These are phyloP conservation scores for Oscheius onirici DNA, from an alignment of 2,888 invertebrate species.

Conservation along the genomic window DNA sequence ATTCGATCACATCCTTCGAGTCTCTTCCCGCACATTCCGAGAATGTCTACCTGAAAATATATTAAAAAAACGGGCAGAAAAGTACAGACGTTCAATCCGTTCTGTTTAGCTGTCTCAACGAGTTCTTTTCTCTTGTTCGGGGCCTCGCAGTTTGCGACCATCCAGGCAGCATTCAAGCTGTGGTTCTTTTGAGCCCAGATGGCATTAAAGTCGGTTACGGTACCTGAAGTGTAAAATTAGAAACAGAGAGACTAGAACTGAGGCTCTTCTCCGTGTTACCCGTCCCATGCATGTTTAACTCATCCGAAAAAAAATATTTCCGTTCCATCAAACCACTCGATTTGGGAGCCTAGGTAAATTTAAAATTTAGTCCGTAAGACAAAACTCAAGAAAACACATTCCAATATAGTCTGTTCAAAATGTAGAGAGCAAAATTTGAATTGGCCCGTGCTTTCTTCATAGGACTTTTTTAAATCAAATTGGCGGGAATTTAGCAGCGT, in stretches of 20 bases:
- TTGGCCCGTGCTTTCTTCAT: no score
- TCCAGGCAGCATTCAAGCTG: constrained; percentile 37
- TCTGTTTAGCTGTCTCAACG: constrained; percentile 20
- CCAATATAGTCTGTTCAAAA: no score
- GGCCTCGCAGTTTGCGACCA: constrained; percentile 42
- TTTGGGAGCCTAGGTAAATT: no score
- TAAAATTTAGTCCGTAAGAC: no score
- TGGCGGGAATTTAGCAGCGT: no score
- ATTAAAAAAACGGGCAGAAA: neutral
- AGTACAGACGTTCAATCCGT: neutral
- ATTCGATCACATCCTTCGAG: neutral
- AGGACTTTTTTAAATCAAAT: no score
- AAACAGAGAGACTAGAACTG: neutral
- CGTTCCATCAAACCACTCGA: no score
- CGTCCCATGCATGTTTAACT: no score
- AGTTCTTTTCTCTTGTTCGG: constrained; percentile 36
- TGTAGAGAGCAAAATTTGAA: no score
- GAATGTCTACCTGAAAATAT: neutral
- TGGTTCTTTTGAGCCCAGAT: constrained; percentile 19
- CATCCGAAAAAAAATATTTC: no score
- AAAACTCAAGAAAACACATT: no score
- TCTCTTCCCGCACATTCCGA: neutral
- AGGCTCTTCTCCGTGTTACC: no score
- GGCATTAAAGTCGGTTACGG: neutral
- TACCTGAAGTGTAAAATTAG: neutral